These are phyloP conservation scores for Pteropus alecto DNA, from an alignment of 2,113 vertebrate species.

Conservation along the genomic window DNA sequence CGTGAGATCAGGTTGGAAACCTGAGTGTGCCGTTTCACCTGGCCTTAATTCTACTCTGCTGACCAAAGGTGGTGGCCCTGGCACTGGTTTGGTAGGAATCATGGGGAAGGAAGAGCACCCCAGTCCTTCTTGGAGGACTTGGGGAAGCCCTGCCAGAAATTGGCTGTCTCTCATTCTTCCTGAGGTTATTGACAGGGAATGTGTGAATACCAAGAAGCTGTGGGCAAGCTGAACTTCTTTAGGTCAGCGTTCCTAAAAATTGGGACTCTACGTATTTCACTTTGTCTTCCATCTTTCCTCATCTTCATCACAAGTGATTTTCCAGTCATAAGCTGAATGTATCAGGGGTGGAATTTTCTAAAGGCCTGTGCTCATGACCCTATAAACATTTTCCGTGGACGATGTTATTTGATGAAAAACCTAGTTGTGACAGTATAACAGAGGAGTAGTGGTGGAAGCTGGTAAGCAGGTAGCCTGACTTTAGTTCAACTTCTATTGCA, in stretches of 20 bases:
- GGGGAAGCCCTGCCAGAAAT: neutral
- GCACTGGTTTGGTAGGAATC: neutral
- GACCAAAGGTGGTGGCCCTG: accelerated
- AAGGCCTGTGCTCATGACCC: neutral
- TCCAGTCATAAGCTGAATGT: neutral
- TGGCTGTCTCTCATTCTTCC: neutral
- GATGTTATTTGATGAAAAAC: neutral
- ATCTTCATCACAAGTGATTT: neutral
- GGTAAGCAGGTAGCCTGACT: neutral
- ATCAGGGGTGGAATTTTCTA: neutral
- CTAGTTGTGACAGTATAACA: neutral
- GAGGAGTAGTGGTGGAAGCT: neutral
- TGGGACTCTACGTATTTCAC: neutral
- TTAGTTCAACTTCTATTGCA: neutral
- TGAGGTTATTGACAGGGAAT: neutral
- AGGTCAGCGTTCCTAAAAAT: neutral
- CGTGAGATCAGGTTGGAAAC: neutral
- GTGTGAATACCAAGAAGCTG: neutral
- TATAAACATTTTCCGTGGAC: neutral
- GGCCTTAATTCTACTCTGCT: neutral
- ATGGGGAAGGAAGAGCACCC: neutral
- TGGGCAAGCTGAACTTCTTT: neutral
- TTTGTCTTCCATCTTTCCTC: neutral
- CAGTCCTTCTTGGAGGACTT: neutral
- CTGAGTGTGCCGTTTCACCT: neutral